Conservation (phyloP, 2,888 invertebrate genomes). For the Iphiclides podalirius region DNA sequence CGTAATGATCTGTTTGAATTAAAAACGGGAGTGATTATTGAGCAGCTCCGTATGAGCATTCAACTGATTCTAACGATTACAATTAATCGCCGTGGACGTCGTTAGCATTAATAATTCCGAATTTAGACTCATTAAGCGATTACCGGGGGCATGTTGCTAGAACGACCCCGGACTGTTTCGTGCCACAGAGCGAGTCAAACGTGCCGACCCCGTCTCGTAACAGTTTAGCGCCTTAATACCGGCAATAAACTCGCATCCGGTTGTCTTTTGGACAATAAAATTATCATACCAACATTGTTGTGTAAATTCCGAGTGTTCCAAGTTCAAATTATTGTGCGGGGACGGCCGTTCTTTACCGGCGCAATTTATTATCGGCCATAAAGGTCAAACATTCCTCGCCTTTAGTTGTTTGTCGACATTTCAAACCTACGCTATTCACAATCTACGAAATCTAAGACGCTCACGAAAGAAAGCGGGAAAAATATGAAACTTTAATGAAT, state of each 20-base stretch:
- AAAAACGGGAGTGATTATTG: no score
- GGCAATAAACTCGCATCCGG: constrained; percentile 24
- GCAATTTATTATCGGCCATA: constrained; percentile 22
- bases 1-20: no score
- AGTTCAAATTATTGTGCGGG: constrained; percentile 16
- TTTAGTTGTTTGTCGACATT: constrained; percentile 1
- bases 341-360: constrained; percentile 18
- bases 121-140: no score
- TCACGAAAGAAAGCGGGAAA: neutral
- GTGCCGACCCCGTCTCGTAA: constrained; percentile 14
- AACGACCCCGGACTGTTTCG: no score
- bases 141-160: no score
- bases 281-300: constrained; percentile 26
- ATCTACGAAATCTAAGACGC: constrained; percentile 17
- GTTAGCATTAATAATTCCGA: no score
- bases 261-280: constrained; percentile 27
- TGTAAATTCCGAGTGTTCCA: constrained; percentile 22
- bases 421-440: constrained; percentile 19
- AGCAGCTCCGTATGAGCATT: no score
- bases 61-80: no score
- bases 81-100: no score
- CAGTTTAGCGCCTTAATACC: constrained; percentile 25
- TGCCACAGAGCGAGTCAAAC: constrained; percentile 2
- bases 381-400: constrained; percentile 20
- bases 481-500: neutral